phyloP scores from a whole-genome alignment of 2,113 vertebrate species.

The Arvicanthis niloticus region DNA sequence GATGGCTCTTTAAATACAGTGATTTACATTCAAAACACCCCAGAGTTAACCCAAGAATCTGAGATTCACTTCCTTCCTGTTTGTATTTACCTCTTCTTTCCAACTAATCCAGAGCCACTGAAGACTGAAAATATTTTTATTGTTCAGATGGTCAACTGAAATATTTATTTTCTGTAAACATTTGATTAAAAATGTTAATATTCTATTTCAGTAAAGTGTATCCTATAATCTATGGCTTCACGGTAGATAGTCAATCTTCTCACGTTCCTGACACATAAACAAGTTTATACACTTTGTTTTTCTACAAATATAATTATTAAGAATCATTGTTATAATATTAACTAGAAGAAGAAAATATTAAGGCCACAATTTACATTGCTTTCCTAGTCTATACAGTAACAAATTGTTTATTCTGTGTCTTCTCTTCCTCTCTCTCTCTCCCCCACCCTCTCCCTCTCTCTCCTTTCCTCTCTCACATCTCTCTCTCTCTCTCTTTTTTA shows the following conservation, averaged over 20 bases:
- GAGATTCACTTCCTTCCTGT: slow-evolving; percentile 55
- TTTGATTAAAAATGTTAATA: slow-evolving; percentile 61
- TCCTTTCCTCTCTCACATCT: too few relatives aligned
- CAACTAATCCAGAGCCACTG: not conserved
- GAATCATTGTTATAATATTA: slow-evolving; percentile 68
- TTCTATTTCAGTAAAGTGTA: slow-evolving; percentile 54
- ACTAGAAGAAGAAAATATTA: slow-evolving; percentile 66
- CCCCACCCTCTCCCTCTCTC: not conserved
- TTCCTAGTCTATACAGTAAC: slow-evolving; percentile 52
- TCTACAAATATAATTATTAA: slow-evolving; percentile 64
- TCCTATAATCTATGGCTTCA: not conserved
- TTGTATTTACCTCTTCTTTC: not conserved
- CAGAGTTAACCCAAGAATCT: slow-evolving; percentile 32
- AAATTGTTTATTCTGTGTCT: slow-evolving; percentile 27
- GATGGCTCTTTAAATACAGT: slow-evolving; percentile 56
- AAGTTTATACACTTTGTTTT: slow-evolving; percentile 50
- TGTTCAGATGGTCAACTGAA: slow-evolving; percentile 55
- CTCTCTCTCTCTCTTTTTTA: not conserved
- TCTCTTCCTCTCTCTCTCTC: not conserved
- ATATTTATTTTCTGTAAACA: slow-evolving; percentile 62
- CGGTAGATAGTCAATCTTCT: slow-evolving; percentile 8
- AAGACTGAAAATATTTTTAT: slow-evolving; percentile 46
- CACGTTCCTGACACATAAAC: not conserved
- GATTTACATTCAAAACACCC: not conserved
- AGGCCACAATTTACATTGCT: slow-evolving; percentile 44